These are phyloP conservation scores for Sycophaga agraensis DNA, from an alignment of 1,140 invertebrate species.

Conservation along the genomic window DNA sequence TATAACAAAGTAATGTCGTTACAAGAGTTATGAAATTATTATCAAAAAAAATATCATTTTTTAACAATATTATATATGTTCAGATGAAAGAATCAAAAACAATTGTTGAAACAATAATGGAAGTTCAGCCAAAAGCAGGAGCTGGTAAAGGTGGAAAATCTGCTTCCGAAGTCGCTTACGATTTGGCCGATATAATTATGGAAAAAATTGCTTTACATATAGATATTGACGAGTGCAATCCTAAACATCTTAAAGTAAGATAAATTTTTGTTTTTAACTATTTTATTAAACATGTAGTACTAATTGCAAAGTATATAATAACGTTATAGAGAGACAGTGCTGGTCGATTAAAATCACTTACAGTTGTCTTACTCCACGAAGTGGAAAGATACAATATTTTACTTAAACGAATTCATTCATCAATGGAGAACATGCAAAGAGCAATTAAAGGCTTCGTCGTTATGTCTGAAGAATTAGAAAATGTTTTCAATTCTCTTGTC, in stretches of 20 bases:
- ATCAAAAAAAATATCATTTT: conserved; percentile 34
- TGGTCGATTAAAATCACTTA: conserved; percentile 74
- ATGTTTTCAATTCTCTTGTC: conserved; percentile 73
- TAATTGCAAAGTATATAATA: neutral
- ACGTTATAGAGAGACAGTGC: conserved; percentile 62
- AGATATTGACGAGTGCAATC: conserved; percentile 60
- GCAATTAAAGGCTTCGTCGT: conserved; percentile 85
- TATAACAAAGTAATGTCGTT: too few species aligned
- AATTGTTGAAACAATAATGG: conserved; percentile 70
- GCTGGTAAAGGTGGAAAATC: conserved; percentile 64
- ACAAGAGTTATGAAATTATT: conserved; percentile 22
- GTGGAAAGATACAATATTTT: conserved; percentile 83
- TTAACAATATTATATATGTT: conserved; percentile 3
- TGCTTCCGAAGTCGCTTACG: conserved; percentile 73
- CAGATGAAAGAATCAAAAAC: conserved; percentile 72
- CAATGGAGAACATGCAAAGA: conserved; percentile 74
- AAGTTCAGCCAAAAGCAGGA: conserved; percentile 69
- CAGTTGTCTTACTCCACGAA: conserved; percentile 83
- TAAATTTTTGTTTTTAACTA: neutral
- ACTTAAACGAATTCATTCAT: conserved; percentile 69
- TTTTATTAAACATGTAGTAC: too few species aligned
- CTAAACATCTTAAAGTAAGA: conserved; percentile 57
- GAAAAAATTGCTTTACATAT: conserved; percentile 63
- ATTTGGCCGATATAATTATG: conserved; percentile 68
- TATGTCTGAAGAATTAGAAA: conserved; percentile 85